Evolutionary conservation across 2,113 vertebrate species (phyloP).

Genomic region (Silurus meridionalis): DNA sequence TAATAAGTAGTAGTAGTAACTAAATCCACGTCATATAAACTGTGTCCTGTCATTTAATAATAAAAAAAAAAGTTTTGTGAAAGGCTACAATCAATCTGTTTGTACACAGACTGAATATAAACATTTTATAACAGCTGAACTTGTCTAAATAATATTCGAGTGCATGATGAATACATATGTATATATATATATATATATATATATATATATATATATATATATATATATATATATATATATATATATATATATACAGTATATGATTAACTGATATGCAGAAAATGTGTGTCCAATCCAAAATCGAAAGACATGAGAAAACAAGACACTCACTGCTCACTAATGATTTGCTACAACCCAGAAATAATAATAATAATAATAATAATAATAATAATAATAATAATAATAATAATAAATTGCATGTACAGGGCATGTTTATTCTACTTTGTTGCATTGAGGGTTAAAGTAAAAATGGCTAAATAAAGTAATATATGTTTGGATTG

Average conservation of each 20-base stretch:
- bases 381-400: not conserved
- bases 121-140: not conserved
- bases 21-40: not conserved
- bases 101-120: no score
- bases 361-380: constrained; percentile 8
- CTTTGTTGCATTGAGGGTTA: no score
- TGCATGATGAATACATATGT: not conserved
- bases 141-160: not conserved
- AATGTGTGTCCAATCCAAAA: not conserved
- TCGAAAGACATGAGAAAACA: not conserved
- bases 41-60: not conserved
- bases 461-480: not conserved
- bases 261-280: no score
- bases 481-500: not conserved
- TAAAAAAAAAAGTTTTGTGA: not conserved
- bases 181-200: not conserved
- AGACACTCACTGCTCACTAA: not conserved
- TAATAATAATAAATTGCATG: no score
- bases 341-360: no score
- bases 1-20: not conserved
- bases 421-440: no score
- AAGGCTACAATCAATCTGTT: no score
- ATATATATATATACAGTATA: no score
- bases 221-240: no score
- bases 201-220: not conserved